phyloP scores from a whole-genome alignment of 2,113 vertebrate species.

The Tyrannus savana region DNA sequence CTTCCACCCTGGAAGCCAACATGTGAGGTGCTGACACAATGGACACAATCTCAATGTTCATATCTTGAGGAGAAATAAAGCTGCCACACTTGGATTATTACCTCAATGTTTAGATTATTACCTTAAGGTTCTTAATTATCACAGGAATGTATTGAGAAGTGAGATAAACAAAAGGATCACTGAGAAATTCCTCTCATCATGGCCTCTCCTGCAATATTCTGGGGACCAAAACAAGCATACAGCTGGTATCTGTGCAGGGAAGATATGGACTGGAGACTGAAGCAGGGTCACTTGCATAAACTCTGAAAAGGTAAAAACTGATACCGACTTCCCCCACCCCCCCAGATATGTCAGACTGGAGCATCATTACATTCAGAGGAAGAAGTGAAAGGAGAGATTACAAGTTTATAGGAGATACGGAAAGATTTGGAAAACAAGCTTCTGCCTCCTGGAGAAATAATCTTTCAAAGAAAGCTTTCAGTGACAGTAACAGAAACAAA shows the following conservation, averaged over 20 bases:
- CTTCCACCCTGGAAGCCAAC: not conserved
- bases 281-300: not conserved
- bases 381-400: not conserved
- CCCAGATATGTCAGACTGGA: not conserved
- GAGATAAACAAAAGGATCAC: not conserved
- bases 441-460: not conserved
- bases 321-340: not conserved
- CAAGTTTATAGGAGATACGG: not conserved
- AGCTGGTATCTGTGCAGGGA: not conserved
- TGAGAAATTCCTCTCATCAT: not conserved
- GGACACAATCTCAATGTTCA: fast-evolving
- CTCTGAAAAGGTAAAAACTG: not conserved
- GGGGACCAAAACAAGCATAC: not conserved
- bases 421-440: not conserved
- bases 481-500: not conserved
- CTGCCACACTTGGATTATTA: not conserved
- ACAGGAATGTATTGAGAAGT: not conserved
- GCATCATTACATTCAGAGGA: not conserved
- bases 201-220: not conserved
- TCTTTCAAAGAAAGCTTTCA: not conserved
- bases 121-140: not conserved
- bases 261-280: not conserved
- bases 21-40: not conserved
- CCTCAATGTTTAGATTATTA: not conserved
- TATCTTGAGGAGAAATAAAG: not conserved